Conservation (phyloP, 2,888 invertebrate genomes). For the Trichopria drosophilae region DNA sequence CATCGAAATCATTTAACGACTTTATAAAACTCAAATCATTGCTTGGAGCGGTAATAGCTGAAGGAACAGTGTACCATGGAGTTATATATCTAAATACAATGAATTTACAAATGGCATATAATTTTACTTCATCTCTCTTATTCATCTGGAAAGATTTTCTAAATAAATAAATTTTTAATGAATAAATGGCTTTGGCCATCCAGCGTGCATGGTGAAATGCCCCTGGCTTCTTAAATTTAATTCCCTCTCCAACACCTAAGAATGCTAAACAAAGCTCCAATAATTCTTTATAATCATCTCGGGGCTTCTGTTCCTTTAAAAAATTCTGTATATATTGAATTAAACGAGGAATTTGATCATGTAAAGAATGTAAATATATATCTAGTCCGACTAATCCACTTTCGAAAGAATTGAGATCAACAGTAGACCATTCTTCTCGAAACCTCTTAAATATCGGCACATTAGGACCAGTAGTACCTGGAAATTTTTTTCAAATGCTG, state of each 20-base stretch:
- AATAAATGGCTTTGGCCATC: conserved; percentile 42
- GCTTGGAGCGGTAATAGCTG: conserved; percentile 29
- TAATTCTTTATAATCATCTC: conserved; percentile 37
- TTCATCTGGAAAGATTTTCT: conserved; percentile 32
- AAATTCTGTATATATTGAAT: conserved; percentile 1
- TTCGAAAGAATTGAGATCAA: conserved; percentile 19
- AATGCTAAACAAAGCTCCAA: conserved; percentile 36
- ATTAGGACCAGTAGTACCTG: conserved; percentile 21
- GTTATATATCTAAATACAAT: conserved; percentile 31
- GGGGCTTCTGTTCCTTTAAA: conserved; percentile 12
- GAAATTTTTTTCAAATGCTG: conserved; percentile 23
- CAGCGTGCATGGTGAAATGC: conserved; percentile 41
- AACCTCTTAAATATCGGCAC: conserved; percentile 30
- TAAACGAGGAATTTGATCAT: not conserved
- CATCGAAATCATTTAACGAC: conserved; percentile 18
- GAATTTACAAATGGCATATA: conserved; percentile 34
- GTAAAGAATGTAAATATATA: not conserved
- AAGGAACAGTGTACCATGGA: conserved; percentile 30
- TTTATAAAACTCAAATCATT: conserved; percentile 34
- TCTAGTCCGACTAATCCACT: conserved; percentile 5
- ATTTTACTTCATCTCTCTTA: conserved; percentile 5
- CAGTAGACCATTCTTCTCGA: conserved; percentile 20
- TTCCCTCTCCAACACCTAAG: conserved; percentile 13
- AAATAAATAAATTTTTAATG: conserved; percentile 40
- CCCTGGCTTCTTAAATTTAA: conserved; percentile 32